Percentiles rank a stretch among this genome's conserved stretches.
Evolutionary conservation across 2,113 vertebrate species (phyloP).

Genomic region (Thermophis baileyi): DNA sequence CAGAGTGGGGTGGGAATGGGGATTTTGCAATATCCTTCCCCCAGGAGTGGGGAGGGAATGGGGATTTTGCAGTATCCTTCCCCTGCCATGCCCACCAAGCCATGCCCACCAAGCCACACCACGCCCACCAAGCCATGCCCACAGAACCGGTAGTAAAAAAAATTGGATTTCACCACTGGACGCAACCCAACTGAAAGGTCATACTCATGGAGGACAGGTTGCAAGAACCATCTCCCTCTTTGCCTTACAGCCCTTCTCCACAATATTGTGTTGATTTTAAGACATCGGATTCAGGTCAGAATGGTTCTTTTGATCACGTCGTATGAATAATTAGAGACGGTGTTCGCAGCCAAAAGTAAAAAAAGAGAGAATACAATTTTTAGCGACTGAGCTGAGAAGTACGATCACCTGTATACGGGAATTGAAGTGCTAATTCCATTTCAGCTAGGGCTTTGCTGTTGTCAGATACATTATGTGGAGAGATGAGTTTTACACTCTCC

Average conservation of each 20-base stretch:
- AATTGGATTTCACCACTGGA: no score
- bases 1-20: no score
- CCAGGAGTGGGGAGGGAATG: no score
- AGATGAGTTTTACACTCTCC: not conserved
- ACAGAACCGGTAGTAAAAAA: no score
- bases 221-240: not conserved
- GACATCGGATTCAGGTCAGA: not conserved
- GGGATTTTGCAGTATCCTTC: no score
- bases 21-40: no score
- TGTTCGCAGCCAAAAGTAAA: not conserved
- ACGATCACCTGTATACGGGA: not conserved
- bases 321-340: not conserved
- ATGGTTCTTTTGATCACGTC: fast-evolving
- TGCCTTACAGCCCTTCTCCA: not conserved
- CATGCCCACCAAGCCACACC: no score
- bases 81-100: no score
- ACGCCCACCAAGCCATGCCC: no score
- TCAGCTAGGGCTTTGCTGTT: not conserved
- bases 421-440: not conserved
- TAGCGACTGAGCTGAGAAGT: not conserved
- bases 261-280: not conserved
- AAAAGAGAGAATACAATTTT: not conserved
- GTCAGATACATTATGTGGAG: not conserved
- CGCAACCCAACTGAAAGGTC: not conserved
- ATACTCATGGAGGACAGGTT: not conserved